These are phyloP conservation scores for Phasianus colchicus DNA, from an alignment of 2,113 vertebrate species.

Conservation along the genomic window DNA sequence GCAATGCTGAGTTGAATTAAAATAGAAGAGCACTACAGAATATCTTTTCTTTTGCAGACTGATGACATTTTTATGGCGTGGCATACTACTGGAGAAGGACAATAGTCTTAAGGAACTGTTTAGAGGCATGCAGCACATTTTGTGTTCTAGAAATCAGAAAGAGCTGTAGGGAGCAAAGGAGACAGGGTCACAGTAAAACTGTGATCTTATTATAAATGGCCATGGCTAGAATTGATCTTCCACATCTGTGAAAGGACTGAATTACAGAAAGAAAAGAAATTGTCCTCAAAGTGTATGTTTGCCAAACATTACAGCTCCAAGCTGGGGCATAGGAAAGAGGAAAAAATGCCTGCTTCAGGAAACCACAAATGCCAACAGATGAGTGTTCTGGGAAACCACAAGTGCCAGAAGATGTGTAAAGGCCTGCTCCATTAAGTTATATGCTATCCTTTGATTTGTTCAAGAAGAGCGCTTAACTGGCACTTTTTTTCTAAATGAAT, in stretches of 20 bases:
- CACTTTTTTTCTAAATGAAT: neutral
- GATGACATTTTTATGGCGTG: slow-evolving; percentile 18
- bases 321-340: neutral
- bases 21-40: slow-evolving; percentile 17
- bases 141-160: neutral
- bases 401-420: neutral
- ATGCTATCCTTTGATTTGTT: neutral
- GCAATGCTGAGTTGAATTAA: slow-evolving; percentile 10
- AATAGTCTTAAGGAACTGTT: neutral
- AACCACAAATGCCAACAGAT: neutral
- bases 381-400: neutral
- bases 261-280: neutral
- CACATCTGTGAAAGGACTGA: neutral
- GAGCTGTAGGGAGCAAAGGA: neutral
- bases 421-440: neutral
- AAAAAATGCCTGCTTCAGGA: neutral
- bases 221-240: neutral
- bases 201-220: neutral
- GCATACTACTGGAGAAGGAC: neutral
- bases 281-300: neutral
- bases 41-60: neutral
- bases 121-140: neutral
- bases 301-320: neutral
- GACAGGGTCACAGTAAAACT: neutral
- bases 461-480: neutral